Base-by-base conservation (phyloP, 2,888 invertebrate genomes). In the Enchytraeus crypticus region DNA sequence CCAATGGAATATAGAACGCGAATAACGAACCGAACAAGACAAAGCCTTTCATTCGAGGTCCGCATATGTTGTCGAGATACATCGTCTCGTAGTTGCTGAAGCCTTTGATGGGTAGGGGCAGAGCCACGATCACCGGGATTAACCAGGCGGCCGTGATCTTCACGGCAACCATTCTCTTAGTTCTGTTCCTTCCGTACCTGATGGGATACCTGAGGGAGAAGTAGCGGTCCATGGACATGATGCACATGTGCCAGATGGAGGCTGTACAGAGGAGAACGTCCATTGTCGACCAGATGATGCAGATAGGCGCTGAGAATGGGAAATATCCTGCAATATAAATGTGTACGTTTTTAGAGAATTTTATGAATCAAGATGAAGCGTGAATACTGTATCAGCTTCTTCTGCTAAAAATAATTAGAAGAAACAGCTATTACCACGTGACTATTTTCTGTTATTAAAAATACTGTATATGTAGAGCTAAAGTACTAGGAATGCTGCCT, bases 71-170 rank as follows among this genome's bases (percentile, higher is more conserved):
- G 23, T 55, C 60, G 46, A 72, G 65, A 64, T 69, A 75, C 23
- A 77, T 74, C 30, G 69, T 71, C 1, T 54, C 49, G 47, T 68
- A 70, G 56, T 77, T 72, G 5, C 73, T 61, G 49, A 76, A 71
- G 27, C 76, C 76, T 29, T 71, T 68, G 60, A 76, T 71, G 62
- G 70, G 73, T 32, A 84, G 77, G 2, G 79, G 77, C 66, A 82
- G 80, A 47, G 77, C 70, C 63, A 82, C 72, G 1, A 80, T 80
- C 32, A 83, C 72, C 14, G 93, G 92, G 58, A 92, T 83, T 38
- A 92, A 82, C 96, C 96, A 96, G 0, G 95, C 93, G 76, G 92
- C 88, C 21, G 87, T 85, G 58, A 97, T 95, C 81, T 96, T 96
- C 66, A 92, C 54, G 29, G 73, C 69, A 21, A 81, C 79, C 71